Percentiles rank a stretch among this genome's conserved stretches.
phyloP scores from a whole-genome alignment of 2,888 invertebrate species.

The Andrena fulva region DNA sequence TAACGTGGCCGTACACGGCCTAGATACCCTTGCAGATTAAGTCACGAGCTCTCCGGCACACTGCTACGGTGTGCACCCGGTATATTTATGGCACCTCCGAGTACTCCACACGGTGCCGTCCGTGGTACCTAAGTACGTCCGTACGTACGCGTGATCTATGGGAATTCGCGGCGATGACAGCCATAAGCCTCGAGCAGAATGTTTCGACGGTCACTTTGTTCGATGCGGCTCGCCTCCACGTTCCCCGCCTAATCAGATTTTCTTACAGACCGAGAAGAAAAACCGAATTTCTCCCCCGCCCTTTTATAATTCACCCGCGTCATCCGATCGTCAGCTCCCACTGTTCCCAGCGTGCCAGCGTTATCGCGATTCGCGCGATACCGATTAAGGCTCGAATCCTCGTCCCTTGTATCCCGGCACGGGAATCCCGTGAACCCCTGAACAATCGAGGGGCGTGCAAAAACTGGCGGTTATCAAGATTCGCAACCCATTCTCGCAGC shows the following conservation, averaged over 20 bases:
- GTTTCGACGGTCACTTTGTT: constrained; percentile 57
- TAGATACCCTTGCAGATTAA: constrained; percentile 74
- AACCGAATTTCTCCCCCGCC: too few species aligned
- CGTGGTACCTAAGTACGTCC: constrained; percentile 33
- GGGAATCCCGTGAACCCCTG: not conserved
- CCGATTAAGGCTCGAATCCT: not conserved
- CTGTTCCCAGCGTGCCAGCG: not conserved
- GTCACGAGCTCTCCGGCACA: constrained; percentile 69
- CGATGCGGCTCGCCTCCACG: not conserved
- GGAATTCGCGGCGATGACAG: constrained; percentile 51
- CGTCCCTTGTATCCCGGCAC: not conserved
- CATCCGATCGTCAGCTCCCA: constrained; percentile 7
- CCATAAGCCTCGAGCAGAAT: constrained; percentile 44
- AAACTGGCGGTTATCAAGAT: constrained; percentile 16
- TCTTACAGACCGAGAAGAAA: too few species aligned
- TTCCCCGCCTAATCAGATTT: too few species aligned
- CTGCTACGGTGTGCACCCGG: constrained; percentile 38
- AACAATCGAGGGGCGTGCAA: constrained; percentile 21
- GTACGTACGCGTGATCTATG: constrained; percentile 68
- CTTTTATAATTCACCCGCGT: not conserved
- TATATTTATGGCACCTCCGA: constrained; percentile 76
- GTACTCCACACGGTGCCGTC: constrained; percentile 57
- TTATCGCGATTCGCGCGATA: constrained; percentile 20
- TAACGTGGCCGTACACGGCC: constrained; percentile 59
- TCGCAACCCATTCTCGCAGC: constrained; percentile 5